Percentiles rank a stretch among this genome's conserved stretches.
phyloP scores from a whole-genome alignment of 2,113 vertebrate genomes.

The Daubentonia madagascariensis region DNA sequence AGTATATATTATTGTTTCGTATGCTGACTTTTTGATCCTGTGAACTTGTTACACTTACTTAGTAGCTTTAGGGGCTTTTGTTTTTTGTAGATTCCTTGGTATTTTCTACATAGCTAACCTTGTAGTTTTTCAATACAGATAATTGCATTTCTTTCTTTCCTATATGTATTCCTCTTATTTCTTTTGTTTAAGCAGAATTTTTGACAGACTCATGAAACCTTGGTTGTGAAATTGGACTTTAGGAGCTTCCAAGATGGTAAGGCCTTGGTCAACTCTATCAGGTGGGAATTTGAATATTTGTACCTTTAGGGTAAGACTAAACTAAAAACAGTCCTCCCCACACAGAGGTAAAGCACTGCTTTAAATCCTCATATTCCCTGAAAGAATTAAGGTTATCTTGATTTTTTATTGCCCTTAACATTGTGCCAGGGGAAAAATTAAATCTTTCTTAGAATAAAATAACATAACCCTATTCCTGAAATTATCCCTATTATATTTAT shows the following conservation, averaged over 20 bases:
- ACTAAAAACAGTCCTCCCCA: background rate
- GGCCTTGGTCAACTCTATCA: background rate
- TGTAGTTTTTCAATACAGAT: background rate
- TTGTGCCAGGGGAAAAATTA: background rate
- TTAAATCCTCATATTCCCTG: background rate
- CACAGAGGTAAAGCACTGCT: background rate
- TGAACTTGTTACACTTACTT: background rate
- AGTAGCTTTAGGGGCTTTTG: background rate
- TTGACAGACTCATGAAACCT: background rate
- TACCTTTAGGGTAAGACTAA: background rate
- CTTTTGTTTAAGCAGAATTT: background rate
- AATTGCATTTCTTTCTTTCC: background rate
- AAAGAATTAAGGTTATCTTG: background rate
- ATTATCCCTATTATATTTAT: background rate
- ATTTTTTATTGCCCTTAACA: background rate
- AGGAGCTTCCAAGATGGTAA: background rate
- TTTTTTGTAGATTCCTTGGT: background rate
- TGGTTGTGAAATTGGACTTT: background rate
- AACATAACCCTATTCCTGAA: background rate
- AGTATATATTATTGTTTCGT: background rate
- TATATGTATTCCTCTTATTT: background rate
- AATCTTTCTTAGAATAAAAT: background rate
- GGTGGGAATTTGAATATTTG: background rate
- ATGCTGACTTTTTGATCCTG: background rate
- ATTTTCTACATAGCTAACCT: background rate